Evolutionary conservation across 2,113 vertebrate species (phyloP).

Genomic region (Brevimyrus niger): DNA sequence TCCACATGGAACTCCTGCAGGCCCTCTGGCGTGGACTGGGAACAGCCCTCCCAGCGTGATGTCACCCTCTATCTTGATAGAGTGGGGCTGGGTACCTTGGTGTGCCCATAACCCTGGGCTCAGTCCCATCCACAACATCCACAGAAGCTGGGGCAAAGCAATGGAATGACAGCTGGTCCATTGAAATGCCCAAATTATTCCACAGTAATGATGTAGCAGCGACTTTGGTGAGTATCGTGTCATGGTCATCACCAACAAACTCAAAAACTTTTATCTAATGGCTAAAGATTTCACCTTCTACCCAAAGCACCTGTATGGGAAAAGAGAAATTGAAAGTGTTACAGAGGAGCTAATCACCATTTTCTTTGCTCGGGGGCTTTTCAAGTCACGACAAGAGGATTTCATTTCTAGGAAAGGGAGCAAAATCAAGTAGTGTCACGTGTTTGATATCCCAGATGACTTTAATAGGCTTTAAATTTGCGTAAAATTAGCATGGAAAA

Average conservation of each 20-base stretch:
- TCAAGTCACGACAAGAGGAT: background rate
- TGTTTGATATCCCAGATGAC: background rate
- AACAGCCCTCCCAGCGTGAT: conserved; percentile 81
- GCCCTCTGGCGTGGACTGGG: conserved; percentile 74
- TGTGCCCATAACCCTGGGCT: conserved; percentile 34
- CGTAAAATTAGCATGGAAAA: background rate
- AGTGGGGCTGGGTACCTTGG: conserved; percentile 58
- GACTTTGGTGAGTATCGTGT: conserved; percentile 35
- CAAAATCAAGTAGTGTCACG: background rate
- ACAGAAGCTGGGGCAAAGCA: conserved; percentile 36
- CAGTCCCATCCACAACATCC: conserved; percentile 41
- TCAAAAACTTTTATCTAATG: conserved; percentile 35
- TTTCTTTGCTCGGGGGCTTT: background rate
- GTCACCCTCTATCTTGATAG: conserved; percentile 79
- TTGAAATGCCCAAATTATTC: background rate
- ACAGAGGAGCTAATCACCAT: background rate
- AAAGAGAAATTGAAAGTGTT: conserved; percentile 1
- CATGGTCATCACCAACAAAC: conserved; percentile 50
- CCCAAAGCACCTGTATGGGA: conserved; percentile 35
- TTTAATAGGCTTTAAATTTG: background rate
- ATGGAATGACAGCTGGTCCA: conserved; percentile 24
- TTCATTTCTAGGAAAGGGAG: background rate
- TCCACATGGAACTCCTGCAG: conserved; percentile 71
- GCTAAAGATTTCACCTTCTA: conserved; percentile 52
- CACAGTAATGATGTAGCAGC: conserved; percentile 26